phyloP scores from a whole-genome alignment of 1,140 invertebrate genomes.

The Chironomus tepperi region DNA sequence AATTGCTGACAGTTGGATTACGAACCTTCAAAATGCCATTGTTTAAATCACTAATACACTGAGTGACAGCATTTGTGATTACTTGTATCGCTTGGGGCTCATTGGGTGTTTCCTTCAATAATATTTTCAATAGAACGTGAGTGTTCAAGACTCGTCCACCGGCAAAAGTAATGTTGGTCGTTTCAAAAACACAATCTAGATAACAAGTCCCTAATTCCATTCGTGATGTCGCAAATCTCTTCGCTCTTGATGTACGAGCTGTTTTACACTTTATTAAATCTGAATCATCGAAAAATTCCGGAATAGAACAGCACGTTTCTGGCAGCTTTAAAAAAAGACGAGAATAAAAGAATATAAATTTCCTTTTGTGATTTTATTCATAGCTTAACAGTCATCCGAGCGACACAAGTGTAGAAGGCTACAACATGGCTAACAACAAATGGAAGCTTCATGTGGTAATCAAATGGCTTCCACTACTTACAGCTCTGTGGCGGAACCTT shows the following conservation, averaged over 20 bases:
- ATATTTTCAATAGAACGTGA: background rate
- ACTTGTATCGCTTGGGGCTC: background rate
- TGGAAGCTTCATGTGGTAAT: too few relatives aligned
- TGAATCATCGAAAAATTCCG: background rate
- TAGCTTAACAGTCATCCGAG: too few relatives aligned
- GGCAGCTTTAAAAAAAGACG: background rate
- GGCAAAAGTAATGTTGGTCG: background rate
- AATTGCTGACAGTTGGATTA: background rate
- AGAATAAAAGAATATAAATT: too few relatives aligned
- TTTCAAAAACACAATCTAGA: constrained; percentile 3
- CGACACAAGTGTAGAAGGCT: too few relatives aligned
- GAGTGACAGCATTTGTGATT: background rate
- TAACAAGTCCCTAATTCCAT: constrained; percentile 18
- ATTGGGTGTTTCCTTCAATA: background rate
- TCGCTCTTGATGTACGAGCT: background rate
- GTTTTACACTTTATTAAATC: constrained; percentile 6
- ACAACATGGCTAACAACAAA: too few relatives aligned
- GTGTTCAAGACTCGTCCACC: background rate
- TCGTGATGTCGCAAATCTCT: background rate
- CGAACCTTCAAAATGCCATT: background rate
- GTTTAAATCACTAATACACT: background rate
- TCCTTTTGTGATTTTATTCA: too few relatives aligned
- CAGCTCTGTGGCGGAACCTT: too few relatives aligned
- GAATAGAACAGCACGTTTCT: background rate
- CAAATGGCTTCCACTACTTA: too few relatives aligned